phyloP scores from a whole-genome alignment of 2,113 vertebrate genomes.

The Rhipidura dahli region DNA sequence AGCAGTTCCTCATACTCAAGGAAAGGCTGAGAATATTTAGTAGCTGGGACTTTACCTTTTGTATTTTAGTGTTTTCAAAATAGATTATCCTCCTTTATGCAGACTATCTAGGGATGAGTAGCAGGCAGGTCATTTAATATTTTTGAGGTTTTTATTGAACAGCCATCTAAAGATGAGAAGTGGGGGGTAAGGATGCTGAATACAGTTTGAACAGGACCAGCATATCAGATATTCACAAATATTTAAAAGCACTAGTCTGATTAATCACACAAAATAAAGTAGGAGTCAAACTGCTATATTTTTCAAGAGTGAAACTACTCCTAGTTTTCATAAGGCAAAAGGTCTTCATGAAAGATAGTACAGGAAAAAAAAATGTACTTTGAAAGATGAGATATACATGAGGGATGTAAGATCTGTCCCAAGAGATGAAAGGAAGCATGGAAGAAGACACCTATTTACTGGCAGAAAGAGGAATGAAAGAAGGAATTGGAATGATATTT shows the following conservation, averaged over 20 bases:
- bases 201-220: background rate
- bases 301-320: background rate
- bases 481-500: background rate
- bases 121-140: background rate
- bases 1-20: background rate
- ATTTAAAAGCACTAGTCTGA: background rate
- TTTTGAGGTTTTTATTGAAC: background rate
- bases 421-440: background rate
- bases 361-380: background rate
- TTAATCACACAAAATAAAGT: background rate
- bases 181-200: background rate
- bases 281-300: background rate
- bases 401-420: background rate
- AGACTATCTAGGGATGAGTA: background rate
- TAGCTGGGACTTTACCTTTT: background rate
- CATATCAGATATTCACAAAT: background rate
- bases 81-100: background rate
- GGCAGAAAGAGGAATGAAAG: background rate
- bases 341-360: background rate
- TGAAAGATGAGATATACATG: background rate
- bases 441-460: background rate
- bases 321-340: background rate
- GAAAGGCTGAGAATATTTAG: background rate
- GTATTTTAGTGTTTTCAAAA: background rate
- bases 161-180: background rate